A percentile compares a stretch with the other conserved stretches of the same genome.
phyloP scores from a whole-genome alignment of 2,888 invertebrate genomes.

The Parnassius mnemosyne region DNA sequence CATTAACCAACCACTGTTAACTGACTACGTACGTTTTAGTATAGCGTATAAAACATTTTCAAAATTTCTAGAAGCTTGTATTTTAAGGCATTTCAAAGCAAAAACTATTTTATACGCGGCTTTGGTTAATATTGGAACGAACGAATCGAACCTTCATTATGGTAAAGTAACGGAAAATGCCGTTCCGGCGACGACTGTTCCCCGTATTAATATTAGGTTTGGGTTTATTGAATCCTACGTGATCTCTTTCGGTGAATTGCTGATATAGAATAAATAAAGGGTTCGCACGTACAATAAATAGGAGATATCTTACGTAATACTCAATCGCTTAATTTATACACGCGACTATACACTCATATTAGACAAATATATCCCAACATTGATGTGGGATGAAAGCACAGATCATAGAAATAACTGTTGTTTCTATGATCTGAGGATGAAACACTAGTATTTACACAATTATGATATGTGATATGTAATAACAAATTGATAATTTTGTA shows the following conservation, averaged over 20 bases:
- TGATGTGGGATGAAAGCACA: too few relatives aligned
- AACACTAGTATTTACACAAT: too few relatives aligned
- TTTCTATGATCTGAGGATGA: too few relatives aligned
- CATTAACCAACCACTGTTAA: too few relatives aligned
- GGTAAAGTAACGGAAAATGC: constrained; percentile 24
- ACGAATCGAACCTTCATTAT: constrained; percentile 25
- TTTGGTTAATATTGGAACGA: constrained; percentile 17
- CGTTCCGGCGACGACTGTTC: constrained; percentile 19
- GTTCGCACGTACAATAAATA: constrained; percentile 22
- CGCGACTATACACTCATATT: too few relatives aligned
- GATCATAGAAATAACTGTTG: too few relatives aligned
- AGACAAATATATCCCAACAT: too few relatives aligned
- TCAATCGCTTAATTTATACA: constrained; percentile 18
- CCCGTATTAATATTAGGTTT: constrained; percentile 25
- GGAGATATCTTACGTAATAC: constrained; percentile 12
- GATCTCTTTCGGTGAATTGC: constrained; percentile 23
- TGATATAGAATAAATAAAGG: constrained; percentile 25
- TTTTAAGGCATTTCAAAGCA: constrained; percentile 1
- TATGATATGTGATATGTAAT: too few relatives aligned
- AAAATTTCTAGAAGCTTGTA: too few relatives aligned
- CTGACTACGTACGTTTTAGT: too few relatives aligned
- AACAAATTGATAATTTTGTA: too few relatives aligned
- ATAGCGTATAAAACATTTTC: too few relatives aligned
- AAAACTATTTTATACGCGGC: constrained; percentile 12
- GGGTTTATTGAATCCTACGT: constrained; percentile 28